These are phyloP conservation scores for Delphinapterus leucas DNA, from an alignment of 2,113 vertebrate species.

Conservation along the genomic window DNA sequence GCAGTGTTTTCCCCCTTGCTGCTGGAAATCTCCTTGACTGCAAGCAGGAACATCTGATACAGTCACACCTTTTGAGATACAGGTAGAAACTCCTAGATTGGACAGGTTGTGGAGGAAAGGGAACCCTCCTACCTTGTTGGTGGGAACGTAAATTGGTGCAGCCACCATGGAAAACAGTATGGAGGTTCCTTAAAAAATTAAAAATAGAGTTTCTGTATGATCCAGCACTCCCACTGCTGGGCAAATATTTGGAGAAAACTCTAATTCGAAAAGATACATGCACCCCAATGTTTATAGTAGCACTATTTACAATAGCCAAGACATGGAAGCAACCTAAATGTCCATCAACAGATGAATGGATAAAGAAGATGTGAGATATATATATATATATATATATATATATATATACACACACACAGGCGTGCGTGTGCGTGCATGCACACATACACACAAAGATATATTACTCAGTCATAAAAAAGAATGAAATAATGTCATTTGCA, in stretches of 20 bases:
- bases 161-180: neutral
- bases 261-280: neutral
- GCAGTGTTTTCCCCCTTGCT: neutral
- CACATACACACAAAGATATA: too few relatives aligned
- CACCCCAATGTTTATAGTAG: neutral
- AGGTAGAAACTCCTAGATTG: neutral
- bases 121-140: too few relatives aligned
- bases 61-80: neutral
- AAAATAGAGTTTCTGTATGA: neutral
- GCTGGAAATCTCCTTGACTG: neutral
- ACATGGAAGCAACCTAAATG: neutral
- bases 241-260: neutral
- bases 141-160: neutral
- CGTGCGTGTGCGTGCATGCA: rapidly evolving
- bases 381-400: too few relatives aligned
- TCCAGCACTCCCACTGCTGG: neutral
- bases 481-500: neutral
- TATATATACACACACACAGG: too few relatives aligned
- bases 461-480: neutral
- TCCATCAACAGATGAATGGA: neutral
- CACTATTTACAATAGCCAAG: neutral
- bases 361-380: neutral
- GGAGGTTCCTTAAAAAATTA: neutral
- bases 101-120: neutral
- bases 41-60: neutral